Evolutionary conservation across 1,140 invertebrate genomes (phyloP).

Genomic region (Nasonia vitripennis): DNA sequence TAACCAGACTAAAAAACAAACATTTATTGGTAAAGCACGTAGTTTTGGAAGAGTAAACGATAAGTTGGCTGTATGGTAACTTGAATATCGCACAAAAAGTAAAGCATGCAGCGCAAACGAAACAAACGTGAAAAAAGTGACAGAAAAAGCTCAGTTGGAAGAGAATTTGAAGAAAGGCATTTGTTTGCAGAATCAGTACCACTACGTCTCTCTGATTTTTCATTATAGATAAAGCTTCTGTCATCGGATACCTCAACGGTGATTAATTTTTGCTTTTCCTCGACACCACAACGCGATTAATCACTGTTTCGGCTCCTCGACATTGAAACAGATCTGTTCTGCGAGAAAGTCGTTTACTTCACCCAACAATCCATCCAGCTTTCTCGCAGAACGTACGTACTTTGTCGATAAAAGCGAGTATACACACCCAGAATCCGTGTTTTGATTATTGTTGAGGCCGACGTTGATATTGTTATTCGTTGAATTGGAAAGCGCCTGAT

Average conservation of each 20-base stretch:
- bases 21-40: slow-evolving; percentile 27
- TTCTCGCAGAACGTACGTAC: not conserved
- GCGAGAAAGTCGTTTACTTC: slow-evolving; percentile 1
- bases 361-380: not conserved
- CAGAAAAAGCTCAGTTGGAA: slow-evolving; percentile 30
- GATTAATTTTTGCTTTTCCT: not conserved
- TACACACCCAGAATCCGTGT: slow-evolving; percentile 71
- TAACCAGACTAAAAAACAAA: slow-evolving; percentile 22
- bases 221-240: slow-evolving; percentile 4
- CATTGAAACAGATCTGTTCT: not conserved
- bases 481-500: slow-evolving; percentile 66
- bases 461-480: slow-evolving; percentile 65
- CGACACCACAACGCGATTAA: not conserved
- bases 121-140: slow-evolving; percentile 25
- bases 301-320: not conserved
- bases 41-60: not conserved
- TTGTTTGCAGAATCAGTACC: slow-evolving; percentile 43
- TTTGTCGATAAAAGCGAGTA: slow-evolving; percentile 28
- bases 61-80: not conserved
- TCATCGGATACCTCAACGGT: not conserved
- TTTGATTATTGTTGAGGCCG: slow-evolving; percentile 67
- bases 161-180: slow-evolving; percentile 35
- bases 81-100: not conserved
- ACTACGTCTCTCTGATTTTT: slow-evolving; percentile 8
- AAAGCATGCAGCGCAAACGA: slow-evolving; percentile 39